Conservation (phyloP, 2,113 vertebrate genomes). For the human (Homo sapiens) region GRCh38 chr9:2966501-2967000, state of each 20-base stretch:
- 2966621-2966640: not conserved
- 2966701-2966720: not conserved
- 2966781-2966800: not conserved
- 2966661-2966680: not conserved
- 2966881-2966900: not conserved
- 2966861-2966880: not conserved
- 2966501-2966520: not conserved
- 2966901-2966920: not conserved
- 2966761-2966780: not conserved
- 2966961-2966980: slow-evolving; percentile 64
- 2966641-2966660: not conserved
- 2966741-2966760: not conserved
- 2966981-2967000: slow-evolving; percentile 64
- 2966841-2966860: not conserved
- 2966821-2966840: not conserved
- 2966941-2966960: not conserved
- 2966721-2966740: not conserved
- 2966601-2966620: slow-evolving; percentile 34
- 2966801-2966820: not conserved
- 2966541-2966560: not conserved
- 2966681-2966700: not conserved
- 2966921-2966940: slow-evolving; percentile 20
- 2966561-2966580: not conserved
- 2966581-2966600: not conserved
- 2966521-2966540: not conserved